Evolutionary conservation across 1,140 invertebrate species (phyloP), one percentile per base, ranked within the genome.

Genomic region (Antheraea pernyi): DNA sequence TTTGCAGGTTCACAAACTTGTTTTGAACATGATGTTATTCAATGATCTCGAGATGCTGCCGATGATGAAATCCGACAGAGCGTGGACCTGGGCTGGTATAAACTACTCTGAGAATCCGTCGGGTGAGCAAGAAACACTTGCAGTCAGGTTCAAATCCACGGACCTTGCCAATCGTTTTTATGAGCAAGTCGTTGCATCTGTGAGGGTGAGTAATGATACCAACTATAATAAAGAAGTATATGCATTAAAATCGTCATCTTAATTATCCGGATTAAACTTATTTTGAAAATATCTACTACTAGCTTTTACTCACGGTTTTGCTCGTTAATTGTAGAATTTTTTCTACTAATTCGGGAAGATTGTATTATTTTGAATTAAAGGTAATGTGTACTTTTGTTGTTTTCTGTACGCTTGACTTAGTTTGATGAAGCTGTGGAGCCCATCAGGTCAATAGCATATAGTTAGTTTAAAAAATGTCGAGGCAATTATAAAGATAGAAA

Each of bases 71-170:
- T 95, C 95, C 7, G 94, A 96, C 19, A 95, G 94, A 53, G 95
- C 96, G 10, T 96, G 95, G 93, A 93, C 96, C 59, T 98, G 97
- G 96, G 95, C 92, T 18, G 96, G 95, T 0, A 91, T 95, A 75
- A 98, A 98, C 89, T 97, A 95, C 82, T 95, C 95, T 0, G 96
- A 97, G 58, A 93, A 95, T 76, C 68, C 89, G 58, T 67, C 77
- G n/a, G 84, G 93, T 8, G 89, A 93, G 53, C 71, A 94, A 1
- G 97, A 98, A 84, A 93, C 95, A 68, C 91, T 98, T 58, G 97
- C 97, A 13, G 93, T 97, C 7, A 94, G 94, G 59, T 98, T 98
- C 78, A 97, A 96, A 80, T 94, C 92, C 42, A 71, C 88, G 1
- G 94, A 95, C 6, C 65, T 95, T 1, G 95, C 95, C 0, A 79